Evolutionary conservation across 2,797 vertebrate species (phyloP).

Genomic region (Myripristis murdjan): DNA sequence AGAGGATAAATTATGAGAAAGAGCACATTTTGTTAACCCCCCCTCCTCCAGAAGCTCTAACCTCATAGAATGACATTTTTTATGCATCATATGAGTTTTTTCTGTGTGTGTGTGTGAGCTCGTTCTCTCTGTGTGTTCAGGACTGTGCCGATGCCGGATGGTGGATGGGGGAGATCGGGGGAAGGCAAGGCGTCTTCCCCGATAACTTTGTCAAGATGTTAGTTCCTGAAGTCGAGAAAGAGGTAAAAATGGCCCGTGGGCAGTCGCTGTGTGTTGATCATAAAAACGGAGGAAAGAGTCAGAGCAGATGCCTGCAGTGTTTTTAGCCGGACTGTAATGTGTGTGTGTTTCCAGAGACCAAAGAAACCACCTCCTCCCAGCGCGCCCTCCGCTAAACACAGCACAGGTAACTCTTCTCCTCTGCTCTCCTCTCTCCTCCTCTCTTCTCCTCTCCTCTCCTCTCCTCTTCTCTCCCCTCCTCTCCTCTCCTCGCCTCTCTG

Average conservation of each 20-base stretch:
- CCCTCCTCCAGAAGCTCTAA: too few relatives aligned
- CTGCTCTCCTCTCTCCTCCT: neutral
- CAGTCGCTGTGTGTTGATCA: too few relatives aligned
- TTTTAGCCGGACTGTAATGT: neutral
- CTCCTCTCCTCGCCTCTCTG: too few relatives aligned
- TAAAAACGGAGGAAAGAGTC: too few relatives aligned
- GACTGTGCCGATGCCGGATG: constrained; percentile 96
- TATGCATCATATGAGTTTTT: neutral
- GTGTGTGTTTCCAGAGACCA: constrained; percentile 90
- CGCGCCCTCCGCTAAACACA: constrained; percentile 90
- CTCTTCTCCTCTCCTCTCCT: neutral
- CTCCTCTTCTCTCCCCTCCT: constrained; percentile 1
- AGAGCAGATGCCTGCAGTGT: neutral
- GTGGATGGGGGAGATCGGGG: constrained; percentile 97
- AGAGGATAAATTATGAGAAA: too few relatives aligned
- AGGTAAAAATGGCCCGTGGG: constrained; percentile 83
- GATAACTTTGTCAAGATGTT: constrained; percentile 98
- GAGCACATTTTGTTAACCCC: too few relatives aligned
- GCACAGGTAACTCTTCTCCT: constrained; percentile 85
- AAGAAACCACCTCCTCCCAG: constrained; percentile 98
- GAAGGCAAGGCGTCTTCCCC: constrained; percentile 94
- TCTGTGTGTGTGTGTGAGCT: neutral
- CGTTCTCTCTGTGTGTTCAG: constrained; percentile 69
- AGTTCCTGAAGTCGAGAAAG: constrained; percentile 94
- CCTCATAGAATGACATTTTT: too few relatives aligned